These are phyloP conservation scores for Misgurnus mizolepis DNA, from an alignment of 2,113 vertebrate genomes.

Conservation along the genomic window DNA sequence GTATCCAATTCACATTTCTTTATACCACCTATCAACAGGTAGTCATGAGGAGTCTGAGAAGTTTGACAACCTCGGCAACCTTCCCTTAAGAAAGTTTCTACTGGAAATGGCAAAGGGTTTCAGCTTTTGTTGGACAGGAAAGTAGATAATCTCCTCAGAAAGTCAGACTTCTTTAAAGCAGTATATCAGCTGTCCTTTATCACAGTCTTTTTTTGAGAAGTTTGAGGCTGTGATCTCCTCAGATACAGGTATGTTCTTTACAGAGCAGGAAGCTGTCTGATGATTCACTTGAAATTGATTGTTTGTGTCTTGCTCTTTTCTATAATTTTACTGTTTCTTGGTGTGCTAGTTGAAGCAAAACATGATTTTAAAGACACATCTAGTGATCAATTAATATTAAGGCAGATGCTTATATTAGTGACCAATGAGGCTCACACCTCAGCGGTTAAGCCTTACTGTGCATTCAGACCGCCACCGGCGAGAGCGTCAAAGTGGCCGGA, in stretches of 20 bases:
- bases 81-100: neutral
- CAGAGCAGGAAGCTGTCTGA: conserved; percentile 10
- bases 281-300: conserved; percentile 6
- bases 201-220: neutral
- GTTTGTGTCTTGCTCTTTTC: neutral
- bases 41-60: neutral
- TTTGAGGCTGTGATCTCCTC: neutral
- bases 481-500: too few species aligned
- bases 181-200: conserved; percentile 16
- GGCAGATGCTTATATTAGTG: too few species aligned
- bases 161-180: neutral
- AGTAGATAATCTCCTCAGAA: conserved; percentile 19
- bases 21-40: too few species aligned
- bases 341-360: too few species aligned
- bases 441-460: too few species aligned
- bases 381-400: too few species aligned
- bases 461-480: too few species aligned
- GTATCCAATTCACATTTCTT: too few species aligned
- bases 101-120: neutral
- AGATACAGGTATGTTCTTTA: neutral
- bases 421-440: too few species aligned
- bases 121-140: conserved; percentile 1
- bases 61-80: neutral
- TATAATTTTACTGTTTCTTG: neutral
- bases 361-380: neutral